Evolutionary conservation across 2,113 vertebrate species (phyloP).

Genomic region (Pseudonaja textilis): DNA sequence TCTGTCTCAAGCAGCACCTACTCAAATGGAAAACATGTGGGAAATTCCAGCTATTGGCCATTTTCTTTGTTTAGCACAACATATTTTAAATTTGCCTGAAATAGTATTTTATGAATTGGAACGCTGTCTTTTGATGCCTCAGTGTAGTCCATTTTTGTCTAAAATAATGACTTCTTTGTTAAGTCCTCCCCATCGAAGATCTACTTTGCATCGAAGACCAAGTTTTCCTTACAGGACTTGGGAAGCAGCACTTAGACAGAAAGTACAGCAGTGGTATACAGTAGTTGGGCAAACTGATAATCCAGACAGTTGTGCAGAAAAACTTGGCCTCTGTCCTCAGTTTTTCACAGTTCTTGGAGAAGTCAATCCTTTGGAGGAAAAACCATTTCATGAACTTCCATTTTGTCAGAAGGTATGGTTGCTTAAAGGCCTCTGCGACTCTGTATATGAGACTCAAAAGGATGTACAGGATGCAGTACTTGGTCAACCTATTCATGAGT

Average conservation of each 20-base stretch:
- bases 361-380: constrained; percentile 86
- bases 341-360: constrained; percentile 90
- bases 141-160: constrained; percentile 89
- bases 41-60: constrained; percentile 97
- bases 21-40: constrained; percentile 87
- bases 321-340: constrained; percentile 87
- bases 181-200: constrained; percentile 83
- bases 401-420: constrained; percentile 93
- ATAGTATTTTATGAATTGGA: constrained; percentile 96
- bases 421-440: constrained; percentile 93
- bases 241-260: constrained; percentile 89
- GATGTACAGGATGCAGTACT: constrained; percentile 93
- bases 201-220: constrained; percentile 86
- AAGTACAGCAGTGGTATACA: constrained; percentile 89
- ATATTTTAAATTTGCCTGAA: constrained; percentile 93
- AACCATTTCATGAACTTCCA: constrained; percentile 87
- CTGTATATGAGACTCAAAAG: constrained; percentile 94
- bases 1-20: constrained; percentile 82
- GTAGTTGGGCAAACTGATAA: constrained; percentile 80
- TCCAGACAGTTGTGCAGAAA: constrained; percentile 81
- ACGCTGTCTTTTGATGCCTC: constrained; percentile 95
- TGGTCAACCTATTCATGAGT: constrained; percentile 95
- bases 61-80: constrained; percentile 95
- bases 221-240: constrained; percentile 86
- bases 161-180: constrained; percentile 97